Base-by-base conservation (phyloP, 2,113 vertebrate genomes). In the Amblyopsis rosae region DNA sequence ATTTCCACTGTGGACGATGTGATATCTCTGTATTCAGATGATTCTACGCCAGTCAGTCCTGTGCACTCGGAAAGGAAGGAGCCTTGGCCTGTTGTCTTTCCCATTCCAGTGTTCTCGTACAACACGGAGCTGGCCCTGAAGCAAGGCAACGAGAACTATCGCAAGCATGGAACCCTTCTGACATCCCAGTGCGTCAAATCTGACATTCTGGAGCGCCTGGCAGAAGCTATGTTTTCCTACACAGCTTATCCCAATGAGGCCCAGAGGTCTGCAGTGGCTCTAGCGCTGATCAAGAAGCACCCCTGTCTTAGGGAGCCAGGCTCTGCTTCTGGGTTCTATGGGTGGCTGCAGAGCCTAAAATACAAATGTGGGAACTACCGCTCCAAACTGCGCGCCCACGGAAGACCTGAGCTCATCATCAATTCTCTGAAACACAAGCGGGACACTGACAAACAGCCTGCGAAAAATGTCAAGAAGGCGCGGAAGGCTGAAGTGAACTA, bases 351-450 rank as follows among this genome's bases (percentile, higher is more conserved):
- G n/a, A 60, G 76, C 41, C 71, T 80, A 0, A 76, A 72, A 33
- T 76, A 72, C 45, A 80, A 84, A 33, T 72, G 69, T 49, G 65
- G n/a, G 45, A 82, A 77, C 58, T 82, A 82, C 16, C 32, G 66
- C 12, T 15, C 12, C 1, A 86, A 86, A 66, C 58, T 66, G 1
- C 70, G 65, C 72, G 69, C 63, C 2, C 60, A 48, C 1, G 77
- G 72, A 51, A 80, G 49, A 50, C 77, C 77, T 10, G 74, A 84
- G 15, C 26, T 82, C 7, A 26, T 72, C 1, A 32, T 84, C 33
- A 86, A 77, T 6, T 63, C 65, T 4, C 4, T 80, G 19, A 75
- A 59, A 62, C 69, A 62, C 47, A 83, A 82, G 16, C 3, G 12
- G 12, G 64, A 67, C 6, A 41, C 48, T 11, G 65, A 70, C 1